A percentile compares a stretch with the other conserved stretches of the same genome.
phyloP scores from a whole-genome alignment of 1,140 invertebrate genomes.

The Archivesica marissinica region DNA sequence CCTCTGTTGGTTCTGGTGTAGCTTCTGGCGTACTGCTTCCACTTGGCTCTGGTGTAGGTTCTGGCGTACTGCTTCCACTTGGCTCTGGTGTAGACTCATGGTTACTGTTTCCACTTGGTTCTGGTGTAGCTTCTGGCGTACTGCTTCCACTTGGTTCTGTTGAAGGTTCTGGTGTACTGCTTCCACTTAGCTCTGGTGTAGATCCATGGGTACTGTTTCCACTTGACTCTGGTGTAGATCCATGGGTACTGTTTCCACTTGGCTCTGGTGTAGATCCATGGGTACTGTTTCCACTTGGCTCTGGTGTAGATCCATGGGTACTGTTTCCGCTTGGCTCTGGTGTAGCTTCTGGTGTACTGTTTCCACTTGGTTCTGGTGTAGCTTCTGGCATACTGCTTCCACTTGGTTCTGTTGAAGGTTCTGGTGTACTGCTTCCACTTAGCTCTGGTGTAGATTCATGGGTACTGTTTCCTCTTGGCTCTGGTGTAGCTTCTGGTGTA shows the following conservation, averaged over 20 bases:
- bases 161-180: too few species aligned
- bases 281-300: too few species aligned
- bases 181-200: too few species aligned
- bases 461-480: constrained; percentile 8
- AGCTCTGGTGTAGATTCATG: background rate
- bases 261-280: too few species aligned
- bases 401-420: background rate
- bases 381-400: background rate
- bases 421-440: background rate
- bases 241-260: too few species aligned
- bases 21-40: background rate
- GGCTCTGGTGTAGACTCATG: constrained; percentile 32
- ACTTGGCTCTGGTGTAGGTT: background rate
- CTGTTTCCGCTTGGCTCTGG: background rate
- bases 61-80: background rate
- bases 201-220: background rate
- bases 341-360: background rate
- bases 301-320: background rate
- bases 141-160: background rate
- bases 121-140: background rate
- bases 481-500: constrained; percentile 14
- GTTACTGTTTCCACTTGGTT: background rate
- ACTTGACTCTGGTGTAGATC: background rate
- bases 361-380: background rate
- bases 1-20: background rate